A percentile compares a stretch with the other conserved stretches of the same genome.
Conservation (phyloP, 2,888 invertebrate genomes). For the Rhimphoctona megacephalus region DNA sequence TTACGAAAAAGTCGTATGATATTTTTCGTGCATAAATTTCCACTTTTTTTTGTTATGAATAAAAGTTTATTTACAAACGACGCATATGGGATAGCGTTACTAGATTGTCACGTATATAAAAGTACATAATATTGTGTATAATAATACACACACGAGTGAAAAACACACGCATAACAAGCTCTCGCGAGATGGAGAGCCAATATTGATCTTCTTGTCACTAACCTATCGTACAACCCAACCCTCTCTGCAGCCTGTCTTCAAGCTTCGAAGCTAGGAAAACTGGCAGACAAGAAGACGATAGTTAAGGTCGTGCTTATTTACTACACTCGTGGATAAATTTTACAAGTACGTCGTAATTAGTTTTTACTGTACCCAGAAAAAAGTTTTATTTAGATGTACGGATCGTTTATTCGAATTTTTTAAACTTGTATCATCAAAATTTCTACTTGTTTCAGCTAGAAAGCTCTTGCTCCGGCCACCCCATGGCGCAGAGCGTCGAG, state of each 20-base stretch:
- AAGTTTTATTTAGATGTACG: too few species aligned
- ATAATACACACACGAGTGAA: conserved; percentile 11
- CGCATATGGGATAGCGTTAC: background rate
- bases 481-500: too few species aligned
- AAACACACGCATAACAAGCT: conserved; percentile 29
- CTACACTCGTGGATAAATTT: conserved; percentile 29
- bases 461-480: too few species aligned
- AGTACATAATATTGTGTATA: conserved; percentile 27
- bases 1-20: background rate
- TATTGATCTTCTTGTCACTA: conserved; percentile 78
- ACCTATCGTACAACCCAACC: conserved; percentile 70
- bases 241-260: conserved; percentile 49
- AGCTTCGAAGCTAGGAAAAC: conserved; percentile 50
- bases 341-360: background rate
- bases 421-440: too few species aligned
- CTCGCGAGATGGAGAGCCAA: conserved; percentile 68
- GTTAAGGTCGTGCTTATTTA: conserved; percentile 66
- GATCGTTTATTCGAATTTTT: too few species aligned
- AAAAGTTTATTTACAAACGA: background rate
- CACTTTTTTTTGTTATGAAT: background rate
- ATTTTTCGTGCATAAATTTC: background rate
- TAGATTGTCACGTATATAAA: conserved; percentile 12
- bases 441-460: too few species aligned
- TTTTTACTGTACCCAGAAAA: too few species aligned
- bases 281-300: conserved; percentile 47